Conservation (phyloP, 2,113 vertebrate species). For the Gila orcuttii region DNA sequence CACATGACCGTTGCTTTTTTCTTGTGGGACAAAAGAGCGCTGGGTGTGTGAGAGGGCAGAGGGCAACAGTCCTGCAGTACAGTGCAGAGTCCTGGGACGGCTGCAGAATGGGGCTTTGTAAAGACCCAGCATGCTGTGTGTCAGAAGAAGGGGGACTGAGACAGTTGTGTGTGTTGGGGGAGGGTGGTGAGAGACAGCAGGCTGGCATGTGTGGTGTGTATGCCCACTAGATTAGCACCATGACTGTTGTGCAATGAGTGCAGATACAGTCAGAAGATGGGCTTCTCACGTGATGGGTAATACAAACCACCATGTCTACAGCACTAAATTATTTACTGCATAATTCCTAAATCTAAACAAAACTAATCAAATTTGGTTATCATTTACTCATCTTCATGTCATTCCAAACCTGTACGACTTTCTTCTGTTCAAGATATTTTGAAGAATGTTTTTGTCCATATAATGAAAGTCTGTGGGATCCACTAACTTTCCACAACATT, state of each 20-base stretch:
- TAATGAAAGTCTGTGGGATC: not conserved
- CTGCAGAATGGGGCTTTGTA: slow-evolving; percentile 70
- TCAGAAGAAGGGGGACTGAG: slow-evolving; percentile 61
- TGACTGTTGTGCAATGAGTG: slow-evolving; percentile 11
- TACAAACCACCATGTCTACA: not conserved
- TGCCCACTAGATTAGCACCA: slow-evolving; percentile 43
- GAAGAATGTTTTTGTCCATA: not conserved
- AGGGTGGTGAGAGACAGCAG: slow-evolving; percentile 29
- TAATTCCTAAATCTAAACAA: not conserved
- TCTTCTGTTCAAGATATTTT: not conserved
- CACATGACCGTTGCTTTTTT: slow-evolving; percentile 80
- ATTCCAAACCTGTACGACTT: not conserved
- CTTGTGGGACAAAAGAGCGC: slow-evolving; percentile 71
- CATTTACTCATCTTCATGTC: not conserved
- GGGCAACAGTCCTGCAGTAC: slow-evolving; percentile 71
- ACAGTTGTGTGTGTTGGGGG: slow-evolving; percentile 50
- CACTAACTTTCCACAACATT: not conserved
- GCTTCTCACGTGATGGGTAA: slow-evolving; percentile 4
- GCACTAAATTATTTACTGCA: not conserved
- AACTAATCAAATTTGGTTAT: not conserved
- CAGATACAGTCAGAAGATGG: not conserved
- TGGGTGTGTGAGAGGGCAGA: slow-evolving; percentile 72
- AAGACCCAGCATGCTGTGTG: slow-evolving; percentile 69
- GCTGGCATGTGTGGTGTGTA: slow-evolving; percentile 48
- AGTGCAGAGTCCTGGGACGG: slow-evolving; percentile 71